Base-by-base conservation (phyloP, 2,113 vertebrate species). In the Dipodomys spectabilis region DNA sequence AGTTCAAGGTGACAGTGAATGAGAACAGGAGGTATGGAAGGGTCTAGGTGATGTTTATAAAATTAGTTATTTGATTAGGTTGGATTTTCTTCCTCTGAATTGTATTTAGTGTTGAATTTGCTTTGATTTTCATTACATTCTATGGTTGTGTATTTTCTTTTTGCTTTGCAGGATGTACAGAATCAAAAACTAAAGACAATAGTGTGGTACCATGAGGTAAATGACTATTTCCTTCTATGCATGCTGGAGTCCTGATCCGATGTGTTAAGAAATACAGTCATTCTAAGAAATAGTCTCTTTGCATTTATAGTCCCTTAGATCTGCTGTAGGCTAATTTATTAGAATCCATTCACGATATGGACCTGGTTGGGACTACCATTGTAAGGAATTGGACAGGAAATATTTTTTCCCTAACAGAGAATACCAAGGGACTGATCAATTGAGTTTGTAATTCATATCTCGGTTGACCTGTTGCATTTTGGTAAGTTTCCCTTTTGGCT, bases 111-210 rank as follows among this genome's bases (percentile, higher is more conserved):
- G 18, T 83, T 91, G 80, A 74, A 77, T 39, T 81, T 82, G 39
- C 35, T 95, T 92, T 92, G 68, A 86, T 92, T 57, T 4, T 92
- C 71, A 32, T 62, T 86, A 78, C 18, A n/a, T 78, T 72, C 45
- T 94, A 64, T 92, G 86, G 28, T 4, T 81, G 27, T 82, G 30
- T 5, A 19, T 95, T 96, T 94, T 93, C 35, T 92, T 90, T 95
- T 93, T 95, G 72, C 32, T 80, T 89, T 85, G n/a, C 95, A 99
- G 98, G 98, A 99, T 96, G 97, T 97, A 95, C 98, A 99, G 88
- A 99, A 98, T 88, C 99, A 99, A 96, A 99, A 98, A 86, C 97
- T 99, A 67, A 99, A 98, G 45, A 98, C 98, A 60, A 99, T 98
- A 73, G 95, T 99, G 85, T 99, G 98, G 98, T 99, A 99, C 97